Evolutionary conservation across 2,888 invertebrate genomes (phyloP).

Genomic region (Lithophane semibrunnea): DNA sequence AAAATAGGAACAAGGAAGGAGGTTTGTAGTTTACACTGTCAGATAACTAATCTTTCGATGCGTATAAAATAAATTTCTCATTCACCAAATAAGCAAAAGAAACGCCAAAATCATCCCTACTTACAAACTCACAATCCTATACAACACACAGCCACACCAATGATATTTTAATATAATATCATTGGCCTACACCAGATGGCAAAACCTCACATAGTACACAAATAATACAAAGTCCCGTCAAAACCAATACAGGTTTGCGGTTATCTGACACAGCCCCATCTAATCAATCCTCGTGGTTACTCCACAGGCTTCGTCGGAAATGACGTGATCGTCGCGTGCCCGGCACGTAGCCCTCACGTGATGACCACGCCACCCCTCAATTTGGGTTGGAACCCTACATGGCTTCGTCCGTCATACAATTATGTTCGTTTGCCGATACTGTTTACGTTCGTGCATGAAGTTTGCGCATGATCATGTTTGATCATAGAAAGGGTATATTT

Average conservation of each 20-base stretch:
- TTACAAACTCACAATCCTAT: background rate
- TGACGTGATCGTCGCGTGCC: slow-evolving; percentile 60
- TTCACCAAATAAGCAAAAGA: too few species aligned
- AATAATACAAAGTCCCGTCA: background rate
- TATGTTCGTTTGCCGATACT: slow-evolving; percentile 33
- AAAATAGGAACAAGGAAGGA: too few species aligned
- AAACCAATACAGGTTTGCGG: slow-evolving; percentile 3
- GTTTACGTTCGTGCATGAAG: slow-evolving; percentile 38
- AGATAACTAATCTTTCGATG: background rate
- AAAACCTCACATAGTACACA: background rate
- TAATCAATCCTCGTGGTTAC: slow-evolving; percentile 21
- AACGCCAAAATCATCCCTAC: background rate
- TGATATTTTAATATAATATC: too few species aligned
- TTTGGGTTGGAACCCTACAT: slow-evolving; percentile 68
- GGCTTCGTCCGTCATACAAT: slow-evolving; percentile 67
- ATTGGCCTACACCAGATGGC: background rate
- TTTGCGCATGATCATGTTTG: slow-evolving; percentile 43
- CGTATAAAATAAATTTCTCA: background rate
- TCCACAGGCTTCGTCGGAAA: slow-evolving; percentile 49
- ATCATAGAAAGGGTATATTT: slow-evolving; percentile 18
- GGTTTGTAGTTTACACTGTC: background rate
- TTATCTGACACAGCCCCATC: slow-evolving; percentile 10
- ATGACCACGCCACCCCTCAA: slow-evolving; percentile 64
- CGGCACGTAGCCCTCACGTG: slow-evolving; percentile 59
- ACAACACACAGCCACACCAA: background rate